phyloP scores from a whole-genome alignment of 2,113 vertebrate genomes.

The Phycodurus eques region DNA sequence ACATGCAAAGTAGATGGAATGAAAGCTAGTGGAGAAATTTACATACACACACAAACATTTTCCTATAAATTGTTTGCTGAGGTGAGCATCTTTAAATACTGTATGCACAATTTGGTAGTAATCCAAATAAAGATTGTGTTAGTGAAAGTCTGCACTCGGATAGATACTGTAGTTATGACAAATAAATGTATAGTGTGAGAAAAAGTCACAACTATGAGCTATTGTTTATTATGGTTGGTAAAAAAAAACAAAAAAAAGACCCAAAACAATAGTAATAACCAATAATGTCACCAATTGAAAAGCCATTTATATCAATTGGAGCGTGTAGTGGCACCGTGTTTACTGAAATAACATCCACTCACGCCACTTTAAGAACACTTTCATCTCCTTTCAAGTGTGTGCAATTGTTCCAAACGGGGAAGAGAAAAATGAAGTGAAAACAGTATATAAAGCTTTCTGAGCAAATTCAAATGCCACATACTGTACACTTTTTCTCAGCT shows the following conservation, averaged over 20 bases:
- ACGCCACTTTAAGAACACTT: conserved; percentile 27
- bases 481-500: conserved; percentile 44
- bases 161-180: background rate
- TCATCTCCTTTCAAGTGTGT: conserved; percentile 39
- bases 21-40: too few species aligned
- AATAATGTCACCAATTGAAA: conserved; percentile 33
- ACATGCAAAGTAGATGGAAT: too few species aligned
- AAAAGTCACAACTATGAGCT: background rate
- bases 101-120: background rate
- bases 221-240: conserved; percentile 34
- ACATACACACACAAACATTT: background rate
- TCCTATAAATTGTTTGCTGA: background rate
- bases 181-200: background rate
- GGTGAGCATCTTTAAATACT: background rate
- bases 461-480: conserved; percentile 56
- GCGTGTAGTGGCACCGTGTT: conserved; percentile 36
- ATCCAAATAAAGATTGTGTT: background rate
- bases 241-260: conserved; percentile 5
- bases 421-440: conserved; percentile 42
- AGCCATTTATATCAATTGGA: conserved; percentile 40
- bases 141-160: too few species aligned
- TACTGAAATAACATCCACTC: conserved; percentile 51
- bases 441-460: conserved; percentile 47
- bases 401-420: conserved; percentile 41
- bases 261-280: conserved; percentile 1